Percentiles rank a stretch among this genome's conserved stretches.
Conservation (phyloP, 2,888 invertebrate species). For the Netelia inedita region DNA sequence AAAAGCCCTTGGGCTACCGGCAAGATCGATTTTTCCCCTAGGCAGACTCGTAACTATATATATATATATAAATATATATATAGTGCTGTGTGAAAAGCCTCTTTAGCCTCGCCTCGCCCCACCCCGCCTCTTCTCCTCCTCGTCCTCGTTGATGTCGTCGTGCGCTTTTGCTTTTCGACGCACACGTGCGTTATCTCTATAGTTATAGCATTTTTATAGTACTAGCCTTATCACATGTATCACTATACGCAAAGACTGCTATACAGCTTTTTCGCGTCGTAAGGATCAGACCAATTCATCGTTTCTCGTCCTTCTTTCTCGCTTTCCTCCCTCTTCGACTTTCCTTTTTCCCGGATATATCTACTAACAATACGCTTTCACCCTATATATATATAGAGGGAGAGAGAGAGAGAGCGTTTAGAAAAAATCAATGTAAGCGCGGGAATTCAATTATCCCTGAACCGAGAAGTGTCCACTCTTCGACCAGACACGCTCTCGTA, state of each 20-base stretch:
- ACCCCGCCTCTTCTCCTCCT: slow-evolving; percentile 13
- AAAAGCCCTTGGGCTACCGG: slow-evolving; percentile 79
- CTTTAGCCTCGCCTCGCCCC: slow-evolving; percentile 41
- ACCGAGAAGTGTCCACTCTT: slow-evolving; percentile 30
- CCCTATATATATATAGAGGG: not conserved
- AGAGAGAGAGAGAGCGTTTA: too few relatives aligned
- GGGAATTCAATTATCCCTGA: slow-evolving; percentile 61
- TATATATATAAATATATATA: slow-evolving; percentile 10
- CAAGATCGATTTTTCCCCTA: slow-evolving; percentile 79
- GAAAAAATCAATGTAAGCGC: slow-evolving; percentile 63
- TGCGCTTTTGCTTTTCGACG: slow-evolving; percentile 7
- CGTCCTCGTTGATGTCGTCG: slow-evolving; percentile 21
- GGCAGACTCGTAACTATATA: slow-evolving; percentile 28
- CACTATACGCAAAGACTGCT: not conserved
- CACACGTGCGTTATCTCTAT: slow-evolving; percentile 25
- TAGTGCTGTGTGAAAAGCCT: slow-evolving; percentile 42
- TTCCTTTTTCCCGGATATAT: slow-evolving; percentile 12
- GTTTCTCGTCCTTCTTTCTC: slow-evolving; percentile 34
- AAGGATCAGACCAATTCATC: slow-evolving; percentile 59
- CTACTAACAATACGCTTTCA: not conserved
- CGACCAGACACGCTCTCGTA: slow-evolving; percentile 36
- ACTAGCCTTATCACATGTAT: not conserved
- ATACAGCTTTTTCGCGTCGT: slow-evolving; percentile 13
- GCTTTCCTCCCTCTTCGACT: slow-evolving; percentile 18
- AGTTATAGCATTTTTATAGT: slow-evolving; percentile 7